Evolutionary conservation across 2,888 invertebrate genomes (phyloP).

Genomic region (Caenorhabditis angaria): DNA sequence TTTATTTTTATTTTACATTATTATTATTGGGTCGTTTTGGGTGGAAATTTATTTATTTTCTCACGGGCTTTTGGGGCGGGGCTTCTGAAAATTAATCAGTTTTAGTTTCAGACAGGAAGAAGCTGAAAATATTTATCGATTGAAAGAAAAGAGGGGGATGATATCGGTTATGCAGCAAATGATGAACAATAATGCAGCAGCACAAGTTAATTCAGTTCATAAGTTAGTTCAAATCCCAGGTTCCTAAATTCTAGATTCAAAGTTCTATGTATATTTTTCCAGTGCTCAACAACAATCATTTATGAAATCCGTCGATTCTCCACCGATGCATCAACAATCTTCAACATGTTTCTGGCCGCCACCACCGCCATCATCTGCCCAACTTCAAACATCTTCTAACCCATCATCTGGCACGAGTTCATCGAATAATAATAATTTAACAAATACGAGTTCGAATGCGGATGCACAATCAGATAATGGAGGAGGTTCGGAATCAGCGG

Average conservation of each 20-base stretch:
- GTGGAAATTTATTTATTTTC: too few relatives aligned
- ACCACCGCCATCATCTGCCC: not conserved
- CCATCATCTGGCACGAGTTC: not conserved
- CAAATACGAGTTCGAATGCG: not conserved
- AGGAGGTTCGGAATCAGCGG: constrained; percentile 28
- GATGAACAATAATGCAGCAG: constrained; percentile 23
- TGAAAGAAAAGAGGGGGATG: constrained; percentile 14
- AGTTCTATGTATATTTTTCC: not conserved
- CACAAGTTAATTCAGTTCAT: too few relatives aligned
- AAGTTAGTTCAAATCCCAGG: too few relatives aligned
- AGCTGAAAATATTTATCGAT: not conserved
- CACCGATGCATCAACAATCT: constrained; percentile 3
- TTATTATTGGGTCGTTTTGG: not conserved
- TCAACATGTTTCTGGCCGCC: constrained; percentile 8
- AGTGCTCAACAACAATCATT: constrained; percentile 10
- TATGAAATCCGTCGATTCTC: constrained; percentile 17
- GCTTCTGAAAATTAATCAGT: too few relatives aligned
- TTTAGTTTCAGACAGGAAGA: not conserved
- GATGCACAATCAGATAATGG: constrained; percentile 11
- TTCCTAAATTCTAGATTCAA: not conserved
- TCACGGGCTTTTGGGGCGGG: too few relatives aligned
- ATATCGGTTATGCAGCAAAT: constrained; percentile 42
- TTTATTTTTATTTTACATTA: not conserved
- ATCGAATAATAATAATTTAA: not conserved
- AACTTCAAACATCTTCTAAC: not conserved